Base-by-base conservation (phyloP, 2,888 invertebrate genomes). In the Cosmorhoe ocellata region DNA sequence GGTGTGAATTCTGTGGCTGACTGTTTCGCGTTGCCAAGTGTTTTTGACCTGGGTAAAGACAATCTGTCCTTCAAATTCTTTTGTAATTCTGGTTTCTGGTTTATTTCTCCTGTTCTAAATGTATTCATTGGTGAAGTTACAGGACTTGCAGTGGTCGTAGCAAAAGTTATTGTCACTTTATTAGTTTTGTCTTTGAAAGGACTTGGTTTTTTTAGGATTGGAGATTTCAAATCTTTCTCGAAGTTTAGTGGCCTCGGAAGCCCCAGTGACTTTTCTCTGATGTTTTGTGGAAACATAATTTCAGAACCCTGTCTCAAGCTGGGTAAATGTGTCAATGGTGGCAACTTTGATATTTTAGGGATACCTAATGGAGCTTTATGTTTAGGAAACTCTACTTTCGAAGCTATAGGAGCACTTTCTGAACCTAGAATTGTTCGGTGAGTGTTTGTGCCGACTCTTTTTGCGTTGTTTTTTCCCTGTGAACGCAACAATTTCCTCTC, bases 111-210 rank as follows among this genome's bases (percentile, higher is more conserved):
- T 36, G 34, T 41, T 38, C 32, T 43, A 45, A 24, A 31, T 33
- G 18, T 51, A 1, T 42, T 37, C n/a, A 45, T 27, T 13, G 41
- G 42, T 14, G 34, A 22, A 9, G 36, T 40, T 9, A 55, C 34
- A 13, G 66, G 59, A 11, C 13, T 47, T 4, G 55, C 24, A 38
- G 67, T 67, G 0, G 67, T 64, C 5, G 66, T 52, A 11, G 45
- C 58, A 60, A 78, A 71, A 2, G 73, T 64, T 18, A 78, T 71
- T 49, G 67, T 74, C 10, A 74, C 59, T 54, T 71, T 74, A 47
- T 51, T 74, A 28, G 27, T 50, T 33, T 47, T 49, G 9, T 63
- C 61, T 47, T 54, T 64, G 6, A 64, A 58, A 33, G 59, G 43
- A 36, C 27, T 59, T n/a, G 62, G 40, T 52, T 63, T 64, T 37